phyloP scores from a whole-genome alignment of 2,888 invertebrate genomes.

The Drosophila mulleri region DNA sequence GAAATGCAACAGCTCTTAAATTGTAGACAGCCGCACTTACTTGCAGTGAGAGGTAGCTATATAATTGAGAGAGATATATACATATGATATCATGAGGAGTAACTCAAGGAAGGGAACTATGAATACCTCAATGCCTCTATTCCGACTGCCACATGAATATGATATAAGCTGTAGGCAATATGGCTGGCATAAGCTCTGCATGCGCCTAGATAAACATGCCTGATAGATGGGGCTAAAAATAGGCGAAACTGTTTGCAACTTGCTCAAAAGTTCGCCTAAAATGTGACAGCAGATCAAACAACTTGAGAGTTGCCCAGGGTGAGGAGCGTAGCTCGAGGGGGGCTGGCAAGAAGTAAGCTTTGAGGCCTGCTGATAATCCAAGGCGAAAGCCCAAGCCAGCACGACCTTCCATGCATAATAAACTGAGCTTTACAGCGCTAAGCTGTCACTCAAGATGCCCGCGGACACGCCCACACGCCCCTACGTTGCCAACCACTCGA shows the following conservation, averaged over 20 bases:
- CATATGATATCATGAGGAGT: neutral
- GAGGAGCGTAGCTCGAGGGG: too few relatives aligned
- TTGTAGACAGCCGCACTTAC: neutral
- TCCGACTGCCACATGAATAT: conserved; percentile 3
- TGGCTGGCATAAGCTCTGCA: conserved; percentile 8
- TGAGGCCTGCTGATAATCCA: conserved; percentile 53
- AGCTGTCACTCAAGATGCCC: conserved; percentile 75
- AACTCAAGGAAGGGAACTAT: neutral
- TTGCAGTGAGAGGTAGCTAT: neutral
- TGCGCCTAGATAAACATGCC: conserved; percentile 36
- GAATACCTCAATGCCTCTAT: neutral
- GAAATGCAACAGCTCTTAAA: conserved; percentile 5
- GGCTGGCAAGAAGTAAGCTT: conserved; percentile 14
- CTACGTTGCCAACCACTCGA: neutral
- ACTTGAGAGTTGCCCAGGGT: conserved; percentile 16
- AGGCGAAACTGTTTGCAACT: conserved; percentile 38
- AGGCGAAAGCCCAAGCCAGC: conserved; percentile 31
- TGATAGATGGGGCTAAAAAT: conserved; percentile 27
- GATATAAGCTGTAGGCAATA: conserved; percentile 23
- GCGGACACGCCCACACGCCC: neutral
- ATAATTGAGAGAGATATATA: neutral
- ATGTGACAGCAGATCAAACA: conserved; percentile 55
- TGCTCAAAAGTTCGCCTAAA: conserved; percentile 30
- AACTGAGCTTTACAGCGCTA: conserved; percentile 75
- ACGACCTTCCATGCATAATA: conserved; percentile 70